A percentile compares a stretch with the other conserved stretches of the same genome.
phyloP scores from a whole-genome alignment of 2,888 invertebrate species.

The Cyrtodaria siliqua region DNA sequence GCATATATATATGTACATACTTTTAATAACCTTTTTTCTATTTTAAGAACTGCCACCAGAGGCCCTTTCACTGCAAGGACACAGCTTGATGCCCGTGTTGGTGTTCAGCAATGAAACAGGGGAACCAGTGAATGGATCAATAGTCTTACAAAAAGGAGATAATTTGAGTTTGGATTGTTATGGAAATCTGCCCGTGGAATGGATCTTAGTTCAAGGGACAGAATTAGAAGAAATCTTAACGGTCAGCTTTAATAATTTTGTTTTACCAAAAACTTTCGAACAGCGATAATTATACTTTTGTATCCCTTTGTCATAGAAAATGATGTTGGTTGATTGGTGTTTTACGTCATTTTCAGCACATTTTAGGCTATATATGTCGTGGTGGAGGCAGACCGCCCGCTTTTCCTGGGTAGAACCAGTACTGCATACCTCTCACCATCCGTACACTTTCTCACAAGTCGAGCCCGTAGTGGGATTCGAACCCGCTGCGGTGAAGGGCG shows the following conservation, averaged over 20 bases:
- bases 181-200: conserved; percentile 48
- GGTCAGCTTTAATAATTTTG: conserved; percentile 21
- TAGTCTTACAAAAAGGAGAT: conserved; percentile 50
- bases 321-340: too few relatives aligned
- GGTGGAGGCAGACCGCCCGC: too few relatives aligned
- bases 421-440: too few relatives aligned
- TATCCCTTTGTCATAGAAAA: too few relatives aligned
- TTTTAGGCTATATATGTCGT: too few relatives aligned
- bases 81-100: conserved; percentile 19
- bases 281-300: too few relatives aligned
- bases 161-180: conserved; percentile 56
- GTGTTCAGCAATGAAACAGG: conserved; percentile 18
- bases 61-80: not conserved
- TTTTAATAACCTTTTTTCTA: not conserved
- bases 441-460: too few relatives aligned
- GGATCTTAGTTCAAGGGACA: conserved; percentile 52
- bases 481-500: too few relatives aligned
- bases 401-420: too few relatives aligned
- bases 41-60: conserved; percentile 9
- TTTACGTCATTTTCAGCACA: too few relatives aligned
- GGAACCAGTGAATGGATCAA: conserved; percentile 17
- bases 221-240: not conserved
- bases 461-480: too few relatives aligned
- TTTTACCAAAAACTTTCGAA: too few relatives aligned
- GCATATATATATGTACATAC: not conserved